Evolutionary conservation across 2,888 invertebrate species (phyloP), one percentile per base, ranked within the genome.

Genomic region (Keiferia lycopersicella): DNA sequence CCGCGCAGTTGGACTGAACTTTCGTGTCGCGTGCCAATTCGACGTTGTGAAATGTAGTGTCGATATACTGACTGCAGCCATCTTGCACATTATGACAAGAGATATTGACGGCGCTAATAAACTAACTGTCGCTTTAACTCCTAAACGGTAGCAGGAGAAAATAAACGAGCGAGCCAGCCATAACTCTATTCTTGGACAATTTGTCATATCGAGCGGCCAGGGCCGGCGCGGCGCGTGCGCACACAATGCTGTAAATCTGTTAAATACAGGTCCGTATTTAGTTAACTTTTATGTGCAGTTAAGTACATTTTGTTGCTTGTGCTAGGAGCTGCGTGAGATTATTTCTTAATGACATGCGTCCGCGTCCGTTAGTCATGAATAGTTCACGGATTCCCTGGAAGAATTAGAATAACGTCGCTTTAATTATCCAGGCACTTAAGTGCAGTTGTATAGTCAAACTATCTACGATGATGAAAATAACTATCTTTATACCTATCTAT

Each of bases 151-250:
- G 71, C 70, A 63, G 68, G 69, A 68, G 71, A 75, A 67, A 75
- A 76, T 74, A 74, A 75, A 74, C 68, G 67, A 67, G 72, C 68
- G 72, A 71, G 71, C 62, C 64, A 70, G 61, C 71, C 69, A 69
- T 77, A 74, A 74, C 73, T 79, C 80, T 81, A 82, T 81, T 83
- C 77, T 77, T 74, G 73, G 75, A 63, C 69, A 75, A 76, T 76
- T 77, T 77, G 75, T 76, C 74, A 76, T 74, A 76, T 69, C 48
- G 69, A 68, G 56, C 63, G 56, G 62, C 67, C 67, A 65, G 67
- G 66, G 67, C 63, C 61, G 62, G 51, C 12, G 41, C 30, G 61
- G 57, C 64, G 62, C 67, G 58, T 50, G 64, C 48, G 22, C 59
- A 50, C 18, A 30, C 8, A 18, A 20, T 16, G 53, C 62, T 20